phyloP scores from a whole-genome alignment of 30 jellyfish, hydroid and myxozoan species.

The Mastigias papua region DNA sequence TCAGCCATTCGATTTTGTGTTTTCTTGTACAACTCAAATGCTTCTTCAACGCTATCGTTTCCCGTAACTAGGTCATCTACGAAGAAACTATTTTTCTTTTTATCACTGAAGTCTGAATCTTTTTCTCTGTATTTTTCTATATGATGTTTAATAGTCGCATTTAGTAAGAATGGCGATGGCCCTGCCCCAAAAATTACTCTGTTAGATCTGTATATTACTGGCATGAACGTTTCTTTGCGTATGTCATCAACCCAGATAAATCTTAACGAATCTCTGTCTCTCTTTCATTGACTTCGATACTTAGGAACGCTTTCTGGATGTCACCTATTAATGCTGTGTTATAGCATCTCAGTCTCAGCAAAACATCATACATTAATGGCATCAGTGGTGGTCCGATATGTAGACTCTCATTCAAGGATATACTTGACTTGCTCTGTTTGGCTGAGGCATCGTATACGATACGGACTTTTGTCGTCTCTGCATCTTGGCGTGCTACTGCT shows the following conservation, averaged over 20 bases:
- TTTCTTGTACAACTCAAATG: conserved; percentile 45
- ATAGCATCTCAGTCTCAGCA: conserved; percentile 17
- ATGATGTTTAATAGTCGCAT: conserved; percentile 5
- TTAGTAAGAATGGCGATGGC: conserved; percentile 35
- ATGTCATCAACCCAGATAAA: conserved; percentile 1
- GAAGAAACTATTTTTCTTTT: background rate
- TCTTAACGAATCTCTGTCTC: conserved; percentile 27
- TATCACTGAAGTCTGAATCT: background rate
- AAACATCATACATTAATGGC: conserved; percentile 16
- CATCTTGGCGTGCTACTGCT: conserved; percentile 17
- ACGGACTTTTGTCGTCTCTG: conserved; percentile 28
- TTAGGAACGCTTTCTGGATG: conserved; percentile 21
- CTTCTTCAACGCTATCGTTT: background rate
- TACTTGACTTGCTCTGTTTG: conserved; percentile 2
- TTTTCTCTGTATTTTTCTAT: background rate
- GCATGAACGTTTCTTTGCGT: background rate
- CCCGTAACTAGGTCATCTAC: conserved; percentile 68
- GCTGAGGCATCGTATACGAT: conserved; percentile 28
- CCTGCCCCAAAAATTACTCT: conserved; percentile 48
- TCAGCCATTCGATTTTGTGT: conserved; percentile 39
- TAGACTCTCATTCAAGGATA: conserved; percentile 26
- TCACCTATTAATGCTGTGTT: conserved; percentile 23
- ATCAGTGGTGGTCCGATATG: conserved; percentile 28
- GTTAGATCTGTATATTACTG: background rate
- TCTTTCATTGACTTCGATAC: conserved; percentile 13